Percentiles rank a stretch among this genome's conserved stretches.
phyloP scores from a whole-genome alignment of 2,888 invertebrate species.

The Conomelus anceps region DNA sequence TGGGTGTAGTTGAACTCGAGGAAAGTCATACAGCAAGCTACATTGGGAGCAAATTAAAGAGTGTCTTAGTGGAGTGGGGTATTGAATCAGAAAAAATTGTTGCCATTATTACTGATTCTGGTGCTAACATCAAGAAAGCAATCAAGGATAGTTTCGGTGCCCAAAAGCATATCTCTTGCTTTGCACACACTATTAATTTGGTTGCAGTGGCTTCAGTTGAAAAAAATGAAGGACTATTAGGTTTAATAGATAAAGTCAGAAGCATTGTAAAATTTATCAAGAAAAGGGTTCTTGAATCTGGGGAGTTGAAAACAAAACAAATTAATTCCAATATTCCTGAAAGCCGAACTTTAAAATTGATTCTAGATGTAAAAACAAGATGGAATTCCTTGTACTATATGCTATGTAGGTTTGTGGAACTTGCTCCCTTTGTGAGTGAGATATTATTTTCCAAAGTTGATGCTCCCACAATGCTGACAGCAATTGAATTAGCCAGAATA shows the following conservation, averaged over 20 bases:
- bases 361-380: constrained; percentile 9
- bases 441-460: not conserved
- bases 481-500: not conserved
- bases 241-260: not conserved
- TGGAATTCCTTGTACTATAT: constrained; percentile 3
- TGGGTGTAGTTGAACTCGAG: too few relatives aligned
- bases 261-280: not conserved
- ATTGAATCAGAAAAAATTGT: not conserved
- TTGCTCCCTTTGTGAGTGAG: not conserved
- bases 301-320: not conserved
- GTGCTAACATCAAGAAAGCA: not conserved
- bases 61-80: not conserved
- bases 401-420: not conserved
- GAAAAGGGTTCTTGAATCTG: not conserved
- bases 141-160: not conserved
- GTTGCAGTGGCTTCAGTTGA: not conserved
- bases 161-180: not conserved
- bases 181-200: constrained; percentile 2
- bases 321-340: not conserved
- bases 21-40: too few relatives aligned
- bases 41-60: too few relatives aligned
- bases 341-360: not conserved
- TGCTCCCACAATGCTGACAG: not conserved
- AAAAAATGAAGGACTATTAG: not conserved
- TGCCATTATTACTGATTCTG: not conserved